Evolutionary conservation across 2,113 vertebrate species (phyloP).

Genomic region (Chinchilla lanigera): DNA sequence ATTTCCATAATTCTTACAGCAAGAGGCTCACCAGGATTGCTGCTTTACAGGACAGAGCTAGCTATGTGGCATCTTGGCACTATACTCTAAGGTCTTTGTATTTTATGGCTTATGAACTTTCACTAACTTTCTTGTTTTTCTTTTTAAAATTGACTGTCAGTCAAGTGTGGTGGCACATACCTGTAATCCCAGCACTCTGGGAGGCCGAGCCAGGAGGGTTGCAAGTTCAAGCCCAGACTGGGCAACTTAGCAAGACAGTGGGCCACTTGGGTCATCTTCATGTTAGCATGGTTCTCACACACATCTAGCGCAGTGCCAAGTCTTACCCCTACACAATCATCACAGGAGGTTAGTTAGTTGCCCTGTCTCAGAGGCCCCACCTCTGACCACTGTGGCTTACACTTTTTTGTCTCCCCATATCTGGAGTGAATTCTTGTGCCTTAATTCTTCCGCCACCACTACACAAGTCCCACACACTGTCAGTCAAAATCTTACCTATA

Average conservation of each 20-base stretch:
- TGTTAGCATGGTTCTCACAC: not conserved
- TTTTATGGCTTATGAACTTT: not conserved
- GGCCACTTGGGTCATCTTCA: not conserved
- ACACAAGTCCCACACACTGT: fast-evolving
- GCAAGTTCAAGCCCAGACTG: not conserved
- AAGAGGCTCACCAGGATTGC: not conserved
- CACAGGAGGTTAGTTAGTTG: not conserved
- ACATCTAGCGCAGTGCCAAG: not conserved
- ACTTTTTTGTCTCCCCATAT: not conserved
- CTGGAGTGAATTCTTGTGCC: not conserved
- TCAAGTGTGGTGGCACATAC: not conserved
- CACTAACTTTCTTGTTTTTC: not conserved
- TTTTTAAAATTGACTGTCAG: not conserved
- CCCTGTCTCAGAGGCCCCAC: not conserved
- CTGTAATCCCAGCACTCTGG: not conserved
- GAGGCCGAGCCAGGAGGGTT: not conserved
- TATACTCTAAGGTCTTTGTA: not conserved
- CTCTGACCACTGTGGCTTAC: not conserved
- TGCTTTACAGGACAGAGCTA: not conserved
- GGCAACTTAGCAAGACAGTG: not conserved
- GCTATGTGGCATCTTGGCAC: not conserved
- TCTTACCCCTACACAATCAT: not conserved
- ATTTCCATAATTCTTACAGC: not conserved
- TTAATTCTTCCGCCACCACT: not conserved
- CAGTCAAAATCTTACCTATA: not conserved